Conservation (phyloP, 2,888 invertebrate genomes). For the Graphium colonna region DNA sequence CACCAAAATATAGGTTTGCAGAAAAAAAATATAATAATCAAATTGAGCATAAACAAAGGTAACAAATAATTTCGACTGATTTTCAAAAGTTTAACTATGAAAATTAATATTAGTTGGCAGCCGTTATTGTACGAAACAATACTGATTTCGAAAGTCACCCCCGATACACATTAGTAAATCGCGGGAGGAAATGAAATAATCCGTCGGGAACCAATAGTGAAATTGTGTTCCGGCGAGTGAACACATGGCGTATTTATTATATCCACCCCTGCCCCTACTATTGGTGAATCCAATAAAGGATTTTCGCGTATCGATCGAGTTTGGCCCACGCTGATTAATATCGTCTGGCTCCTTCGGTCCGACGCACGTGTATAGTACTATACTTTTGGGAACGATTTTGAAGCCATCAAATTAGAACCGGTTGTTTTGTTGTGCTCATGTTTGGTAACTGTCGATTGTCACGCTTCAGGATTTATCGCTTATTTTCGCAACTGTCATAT, state of each 20-base stretch:
- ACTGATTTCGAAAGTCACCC: neutral
- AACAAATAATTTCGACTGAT: too few relatives aligned
- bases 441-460: slow-evolving; percentile 45
- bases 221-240: slow-evolving; percentile 22
- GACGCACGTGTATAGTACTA: slow-evolving; percentile 34
- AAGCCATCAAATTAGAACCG: slow-evolving; percentile 50
- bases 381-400: slow-evolving; percentile 26
- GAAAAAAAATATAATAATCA: too few relatives aligned
- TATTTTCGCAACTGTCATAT: slow-evolving; percentile 35
- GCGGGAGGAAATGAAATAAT: slow-evolving; percentile 11
- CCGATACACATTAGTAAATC: slow-evolving; percentile 4
- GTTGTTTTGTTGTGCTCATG: slow-evolving; percentile 42
- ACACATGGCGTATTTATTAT: slow-evolving; percentile 23
- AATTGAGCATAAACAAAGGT: too few relatives aligned
- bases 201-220: slow-evolving; percentile 16
- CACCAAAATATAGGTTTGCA: too few relatives aligned
- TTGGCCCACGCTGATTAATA: slow-evolving; percentile 29
- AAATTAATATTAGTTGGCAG: too few relatives aligned
- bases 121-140: too few relatives aligned
- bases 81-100: too few relatives aligned
- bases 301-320: slow-evolving; percentile 30
- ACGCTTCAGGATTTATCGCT: slow-evolving; percentile 37
- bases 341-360: slow-evolving; percentile 32
- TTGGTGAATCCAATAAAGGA: slow-evolving; percentile 24
- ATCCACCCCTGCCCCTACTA: slow-evolving; percentile 13